A percentile compares a stretch with the other conserved stretches of the same genome.
These are phyloP conservation scores for Tetragnatha versicolor DNA, from an alignment of 1,140 invertebrate species.

Conservation along the genomic window DNA sequence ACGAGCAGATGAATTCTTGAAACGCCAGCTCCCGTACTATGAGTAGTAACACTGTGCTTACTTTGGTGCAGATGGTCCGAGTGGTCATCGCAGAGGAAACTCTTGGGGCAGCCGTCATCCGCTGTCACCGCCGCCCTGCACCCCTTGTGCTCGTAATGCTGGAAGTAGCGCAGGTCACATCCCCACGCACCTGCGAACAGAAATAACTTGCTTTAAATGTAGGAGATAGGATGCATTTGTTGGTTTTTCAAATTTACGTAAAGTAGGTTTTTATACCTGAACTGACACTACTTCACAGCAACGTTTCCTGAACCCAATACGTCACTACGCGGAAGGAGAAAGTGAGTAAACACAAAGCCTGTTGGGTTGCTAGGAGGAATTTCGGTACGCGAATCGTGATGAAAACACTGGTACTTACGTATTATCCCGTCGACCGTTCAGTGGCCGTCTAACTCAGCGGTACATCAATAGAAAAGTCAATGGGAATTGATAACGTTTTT, in stretches of 20 bases:
- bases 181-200: background rate
- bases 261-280: no score
- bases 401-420: no score
- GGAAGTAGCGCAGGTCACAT: background rate
- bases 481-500: no score
- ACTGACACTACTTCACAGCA: no score
- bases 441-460: no score
- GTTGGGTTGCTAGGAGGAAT: no score
- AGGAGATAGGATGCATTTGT: background rate
- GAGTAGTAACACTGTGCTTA: background rate
- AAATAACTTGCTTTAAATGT: background rate
- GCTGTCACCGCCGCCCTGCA: background rate
- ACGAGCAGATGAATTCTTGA: background rate
- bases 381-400: no score
- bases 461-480: no score
- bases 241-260: background rate
- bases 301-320: no score
- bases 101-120: background rate
- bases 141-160: constrained; percentile 15
- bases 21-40: background rate
- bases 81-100: background rate
- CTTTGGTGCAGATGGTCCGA: background rate
- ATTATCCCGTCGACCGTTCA: no score
- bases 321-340: no score
- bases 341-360: no score